Evolutionary conservation across 2,113 vertebrate species (phyloP), one percentile per base, ranked within the genome.

Genomic region (Cisticola juncidis): DNA sequence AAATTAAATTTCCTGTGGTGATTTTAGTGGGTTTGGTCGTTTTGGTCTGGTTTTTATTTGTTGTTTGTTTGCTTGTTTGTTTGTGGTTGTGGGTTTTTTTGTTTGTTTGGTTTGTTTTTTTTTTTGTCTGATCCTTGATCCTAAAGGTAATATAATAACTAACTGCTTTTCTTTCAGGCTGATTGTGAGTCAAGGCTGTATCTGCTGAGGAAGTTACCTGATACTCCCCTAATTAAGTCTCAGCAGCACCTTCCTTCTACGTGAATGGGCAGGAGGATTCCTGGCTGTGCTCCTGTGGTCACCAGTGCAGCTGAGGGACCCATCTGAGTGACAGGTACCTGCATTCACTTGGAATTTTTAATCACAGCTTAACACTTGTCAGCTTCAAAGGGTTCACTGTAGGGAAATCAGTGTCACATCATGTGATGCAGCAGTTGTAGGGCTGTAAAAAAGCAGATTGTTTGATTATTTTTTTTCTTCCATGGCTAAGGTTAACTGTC

Each of bases 401-500:
- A 20, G 83, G 83, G 94, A 86, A 95, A 90, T 78, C 26, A 50
- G 54, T 66, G 80, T 66, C 85, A 44, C 70, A n/a, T 78, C 64
- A 20, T 20, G 76, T 35, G 64, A 72, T 6, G 44, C 58, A 81
- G 38, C 4, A 23, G 58, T 81, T 45, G 64, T 36, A 48, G 86
- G 68, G 24, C 88, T 83, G 82, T 28, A 40, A 81, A 70, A 81
- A 90, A 92, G 44, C 35, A 50, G 80, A 26, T 45, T 70, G 45
- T 65, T 81, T 92, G 85, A 36, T 15, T 82, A 9, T 91, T 81
- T 35, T 31, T 17, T 45, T 74, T 24, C 29, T 45, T 81, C 85
- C 31, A 2, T 31, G 38, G 68, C 56, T 62, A 36, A 90, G 76
- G 87, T 92, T 89, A 96, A 95, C 83, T 62, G 83, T 84, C 93